These are phyloP conservation scores for Antennarius striatus DNA, from an alignment of 2,113 vertebrate genomes.

Conservation along the genomic window DNA sequence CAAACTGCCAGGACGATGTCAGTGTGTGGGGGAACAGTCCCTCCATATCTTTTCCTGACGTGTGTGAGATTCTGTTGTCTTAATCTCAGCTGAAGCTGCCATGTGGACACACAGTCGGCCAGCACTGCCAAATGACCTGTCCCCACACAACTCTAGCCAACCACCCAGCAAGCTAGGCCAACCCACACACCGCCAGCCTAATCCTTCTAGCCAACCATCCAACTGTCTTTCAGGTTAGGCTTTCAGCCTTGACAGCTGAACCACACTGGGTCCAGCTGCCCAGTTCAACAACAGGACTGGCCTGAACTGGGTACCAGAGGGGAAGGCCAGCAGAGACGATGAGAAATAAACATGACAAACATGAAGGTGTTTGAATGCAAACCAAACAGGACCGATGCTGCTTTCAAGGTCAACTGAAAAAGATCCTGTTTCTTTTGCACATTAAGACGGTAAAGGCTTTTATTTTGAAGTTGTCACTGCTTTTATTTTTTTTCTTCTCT, in stretches of 20 bases:
- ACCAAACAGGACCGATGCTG: background rate
- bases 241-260: slow-evolving; percentile 20
- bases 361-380: background rate
- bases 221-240: slow-evolving; percentile 23
- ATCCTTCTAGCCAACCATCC: slow-evolving; percentile 37
- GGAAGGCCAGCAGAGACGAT: background rate
- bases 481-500: no score
- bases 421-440: no score
- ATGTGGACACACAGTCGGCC: slow-evolving; percentile 47
- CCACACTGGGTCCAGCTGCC: slow-evolving; percentile 9
- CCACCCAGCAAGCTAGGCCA: slow-evolving; percentile 45
- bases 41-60: slow-evolving; percentile 26
- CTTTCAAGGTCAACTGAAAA: no score
- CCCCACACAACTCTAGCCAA: slow-evolving; percentile 17
- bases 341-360: slow-evolving; percentile 5
- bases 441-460: no score
- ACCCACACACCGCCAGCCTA: slow-evolving; percentile 30
- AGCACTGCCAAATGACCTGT: background rate
- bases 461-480: no score
- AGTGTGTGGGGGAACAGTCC: slow-evolving; percentile 9
- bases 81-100: slow-evolving; percentile 40
- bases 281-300: slow-evolving; percentile 17
- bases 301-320: slow-evolving; percentile 7
- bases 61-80: slow-evolving; percentile 20
- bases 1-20: slow-evolving; percentile 29